phyloP scores from a whole-genome alignment of 2,113 vertebrate species.

The Neotragus moschatus region DNA sequence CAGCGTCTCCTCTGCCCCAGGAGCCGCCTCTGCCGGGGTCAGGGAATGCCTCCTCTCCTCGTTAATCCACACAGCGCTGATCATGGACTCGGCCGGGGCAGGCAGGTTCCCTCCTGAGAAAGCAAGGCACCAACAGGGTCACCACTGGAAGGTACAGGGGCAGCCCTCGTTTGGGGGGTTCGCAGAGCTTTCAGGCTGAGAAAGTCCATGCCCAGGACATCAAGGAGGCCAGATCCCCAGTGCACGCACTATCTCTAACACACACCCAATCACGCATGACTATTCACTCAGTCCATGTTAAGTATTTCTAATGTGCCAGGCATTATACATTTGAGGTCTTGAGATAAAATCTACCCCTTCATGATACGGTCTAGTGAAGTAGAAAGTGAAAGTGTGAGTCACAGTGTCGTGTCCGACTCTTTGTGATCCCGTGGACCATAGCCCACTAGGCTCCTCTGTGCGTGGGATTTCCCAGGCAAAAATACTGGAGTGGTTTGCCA shows the following conservation, averaged over 20 bases:
- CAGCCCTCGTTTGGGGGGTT: background rate
- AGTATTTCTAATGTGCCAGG: background rate
- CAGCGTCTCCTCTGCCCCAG: accelerated
- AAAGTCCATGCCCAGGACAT: background rate
- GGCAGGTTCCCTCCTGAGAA: constrained; percentile 30
- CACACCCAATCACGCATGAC: background rate
- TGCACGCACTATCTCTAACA: background rate
- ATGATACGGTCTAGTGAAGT: background rate
- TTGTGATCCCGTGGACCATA: background rate
- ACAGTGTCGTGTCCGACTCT: background rate
- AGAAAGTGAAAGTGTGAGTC: background rate
- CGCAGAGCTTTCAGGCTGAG: background rate
- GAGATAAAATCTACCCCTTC: background rate
- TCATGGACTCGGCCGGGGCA: background rate
- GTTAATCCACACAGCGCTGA: constrained; percentile 64
- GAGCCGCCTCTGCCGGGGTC: background rate
- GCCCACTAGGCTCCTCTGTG: background rate
- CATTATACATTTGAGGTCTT: background rate
- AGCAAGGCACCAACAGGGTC: background rate
- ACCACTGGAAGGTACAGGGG: accelerated
- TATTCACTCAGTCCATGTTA: background rate
- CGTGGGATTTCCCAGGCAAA: background rate
- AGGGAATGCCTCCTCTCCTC: constrained; percentile 37
- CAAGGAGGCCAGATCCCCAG: background rate
- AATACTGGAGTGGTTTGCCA: background rate